Evolutionary conservation across 2,113 vertebrate species (phyloP).

Genomic region (Epinephelus moara): DNA sequence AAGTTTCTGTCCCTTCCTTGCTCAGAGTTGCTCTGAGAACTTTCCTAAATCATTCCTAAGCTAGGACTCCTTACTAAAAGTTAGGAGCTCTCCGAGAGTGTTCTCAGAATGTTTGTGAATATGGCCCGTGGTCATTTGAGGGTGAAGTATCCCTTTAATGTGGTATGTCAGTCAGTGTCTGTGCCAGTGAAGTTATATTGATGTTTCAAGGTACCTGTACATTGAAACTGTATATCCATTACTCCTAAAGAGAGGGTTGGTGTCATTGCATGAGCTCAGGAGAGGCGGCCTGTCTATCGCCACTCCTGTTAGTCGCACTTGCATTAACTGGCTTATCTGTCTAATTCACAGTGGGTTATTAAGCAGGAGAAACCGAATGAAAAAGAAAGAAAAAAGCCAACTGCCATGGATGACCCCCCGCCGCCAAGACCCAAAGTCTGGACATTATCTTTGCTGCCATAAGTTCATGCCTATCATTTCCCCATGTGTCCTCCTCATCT

Average conservation of each 20-base stretch:
- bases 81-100: too few species aligned
- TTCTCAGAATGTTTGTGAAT: too few species aligned
- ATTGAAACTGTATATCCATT: constrained; percentile 27
- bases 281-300: constrained; percentile 44
- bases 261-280: constrained; percentile 69
- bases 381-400: constrained; percentile 72
- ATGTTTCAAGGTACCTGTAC: constrained; percentile 21
- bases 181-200: constrained; percentile 50
- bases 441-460: constrained; percentile 77
- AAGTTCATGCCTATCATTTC: constrained; percentile 73
- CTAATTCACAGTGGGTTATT: constrained; percentile 84
- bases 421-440: constrained; percentile 84
- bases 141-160: too few species aligned
- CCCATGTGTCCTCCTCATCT: constrained; percentile 63
- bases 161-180: background rate
- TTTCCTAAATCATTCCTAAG: too few species aligned
- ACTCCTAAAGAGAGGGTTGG: constrained; percentile 56
- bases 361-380: constrained; percentile 78
- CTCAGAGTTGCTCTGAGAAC: too few species aligned
- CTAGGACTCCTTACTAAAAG: too few species aligned
- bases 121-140: too few species aligned
- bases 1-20: too few species aligned
- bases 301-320: constrained; percentile 57
- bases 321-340: constrained; percentile 81
- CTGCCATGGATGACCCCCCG: constrained; percentile 67